Evolutionary conservation across 1,140 invertebrate species (phyloP), one percentile per base, ranked within the genome.

Genomic region (Marisa cornuarietis): DNA sequence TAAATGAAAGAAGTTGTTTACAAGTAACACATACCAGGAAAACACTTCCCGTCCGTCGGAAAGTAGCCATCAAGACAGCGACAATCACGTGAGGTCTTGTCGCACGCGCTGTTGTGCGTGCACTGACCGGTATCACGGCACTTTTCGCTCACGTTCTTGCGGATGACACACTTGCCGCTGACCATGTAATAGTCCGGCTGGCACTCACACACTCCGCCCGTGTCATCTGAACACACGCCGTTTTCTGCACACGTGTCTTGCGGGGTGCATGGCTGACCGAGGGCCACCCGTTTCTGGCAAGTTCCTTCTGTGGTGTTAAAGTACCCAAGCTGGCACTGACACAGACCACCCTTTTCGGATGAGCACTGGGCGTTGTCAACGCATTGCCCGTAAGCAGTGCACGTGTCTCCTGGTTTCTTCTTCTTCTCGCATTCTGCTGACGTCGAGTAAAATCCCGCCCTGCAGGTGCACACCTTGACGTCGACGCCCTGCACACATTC

Each of bases 141-240:
- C 11, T 16, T 52, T 9, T 63, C 58, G 9, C 77, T 77, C 13
- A 75, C 58, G 16, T 65, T 16, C 22, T 71, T 52, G 22, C 81
- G 58, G 26, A n/a, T 18, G 8, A 71, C 63, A 58, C 81, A 82
- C 18, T 22, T 24, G 2, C 81, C 81, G 66, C 69, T 75, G n/a
- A 71, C 78, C 16, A 66, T 79, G 68, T 79, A 82, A 58, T 71
- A 79, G 18, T 76, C 49, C 61, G 78, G 77, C 54, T 49, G 42
- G 49, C 81, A 82, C 42, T 76, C 65, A 61, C 81, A 82, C 42
- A 42, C 71, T 22, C 80, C 80, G 5, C 76, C 80, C 26, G 76
- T 74, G 61, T 61, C 51, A 22, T 63, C 58, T 0, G 76, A 78
- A 22, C 75, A 78, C 26, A 71, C 79, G 4, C 75, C 75, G 75